A percentile compares a stretch with the other conserved stretches of the same genome.
These are phyloP conservation scores for Rhagologus leucostigma DNA, from an alignment of 2,113 vertebrate species.

Conservation along the genomic window DNA sequence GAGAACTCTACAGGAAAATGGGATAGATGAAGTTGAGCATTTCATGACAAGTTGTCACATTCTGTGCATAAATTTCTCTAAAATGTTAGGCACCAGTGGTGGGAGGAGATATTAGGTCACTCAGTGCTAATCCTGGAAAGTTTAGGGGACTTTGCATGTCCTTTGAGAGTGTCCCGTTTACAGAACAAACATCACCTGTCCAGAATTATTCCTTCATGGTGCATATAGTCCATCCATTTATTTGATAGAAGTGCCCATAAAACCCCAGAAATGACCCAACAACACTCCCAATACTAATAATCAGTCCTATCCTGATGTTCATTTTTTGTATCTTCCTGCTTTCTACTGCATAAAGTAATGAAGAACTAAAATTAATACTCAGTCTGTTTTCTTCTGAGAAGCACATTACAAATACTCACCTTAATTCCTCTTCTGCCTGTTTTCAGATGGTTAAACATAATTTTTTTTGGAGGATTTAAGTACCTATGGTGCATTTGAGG, in stretches of 20 bases:
- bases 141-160: constrained; percentile 18
- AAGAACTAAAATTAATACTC: not conserved
- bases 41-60: constrained; percentile 56
- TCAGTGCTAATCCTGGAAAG: constrained; percentile 9
- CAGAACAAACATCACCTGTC: not conserved
- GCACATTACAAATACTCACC: constrained; percentile 18
- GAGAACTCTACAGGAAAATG: constrained; percentile 39
- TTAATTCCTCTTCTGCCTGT: constrained; percentile 27
- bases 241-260: not conserved
- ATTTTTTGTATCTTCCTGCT: not conserved
- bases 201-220: not conserved
- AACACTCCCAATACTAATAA: not conserved
- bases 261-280: not conserved
- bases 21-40: constrained; percentile 47
- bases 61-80: constrained; percentile 56
- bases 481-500: not conserved
- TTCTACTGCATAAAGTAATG: not conserved
- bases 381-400: not conserved
- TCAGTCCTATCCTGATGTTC: not conserved
- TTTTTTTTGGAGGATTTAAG: not conserved
- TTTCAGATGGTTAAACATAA: not conserved
- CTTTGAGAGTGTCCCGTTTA: not conserved
- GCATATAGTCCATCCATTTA: not conserved
- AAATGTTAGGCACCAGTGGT: constrained; percentile 24
- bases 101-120: constrained; percentile 42